These are phyloP conservation scores for Bombus confusus DNA, from an alignment of 1,140 invertebrate genomes.

Conservation along the genomic window DNA sequence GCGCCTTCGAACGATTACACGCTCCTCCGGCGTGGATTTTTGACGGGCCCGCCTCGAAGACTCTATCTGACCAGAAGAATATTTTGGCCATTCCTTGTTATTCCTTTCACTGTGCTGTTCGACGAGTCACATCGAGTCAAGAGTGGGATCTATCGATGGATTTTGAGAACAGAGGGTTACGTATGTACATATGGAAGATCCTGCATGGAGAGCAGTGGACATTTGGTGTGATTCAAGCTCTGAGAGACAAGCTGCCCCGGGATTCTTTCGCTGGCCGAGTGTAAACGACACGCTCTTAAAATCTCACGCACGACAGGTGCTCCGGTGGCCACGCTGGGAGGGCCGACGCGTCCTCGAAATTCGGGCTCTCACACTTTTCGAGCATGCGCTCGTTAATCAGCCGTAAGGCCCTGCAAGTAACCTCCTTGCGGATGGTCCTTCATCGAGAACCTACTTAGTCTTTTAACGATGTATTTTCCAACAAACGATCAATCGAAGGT, in stretches of 20 bases:
- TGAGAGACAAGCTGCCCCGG: background rate
- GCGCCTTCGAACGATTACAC: conserved; percentile 46
- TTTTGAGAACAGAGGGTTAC: background rate
- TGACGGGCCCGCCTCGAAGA: conserved; percentile 6
- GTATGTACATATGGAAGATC: background rate
- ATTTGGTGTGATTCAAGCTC: background rate
- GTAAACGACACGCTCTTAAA: conserved; percentile 36
- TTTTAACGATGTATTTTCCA: background rate
- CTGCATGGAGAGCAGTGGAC: too few relatives aligned
- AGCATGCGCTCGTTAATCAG: conserved; percentile 58
- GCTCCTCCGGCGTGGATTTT: conserved; percentile 10
- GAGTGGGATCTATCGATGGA: too few relatives aligned
- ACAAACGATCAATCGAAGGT: background rate
- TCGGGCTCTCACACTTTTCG: conserved; percentile 56
- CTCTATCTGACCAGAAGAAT: conserved; percentile 1
- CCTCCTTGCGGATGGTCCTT: conserved; percentile 29
- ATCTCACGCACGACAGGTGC: conserved; percentile 46
- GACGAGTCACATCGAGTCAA: too few relatives aligned
- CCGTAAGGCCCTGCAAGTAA: conserved; percentile 35
- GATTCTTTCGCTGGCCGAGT: conserved; percentile 7
- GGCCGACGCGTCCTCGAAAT: conserved; percentile 48
- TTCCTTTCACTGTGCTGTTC: too few relatives aligned
- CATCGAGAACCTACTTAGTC: conserved; percentile 21
- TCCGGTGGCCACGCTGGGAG: conserved; percentile 40
- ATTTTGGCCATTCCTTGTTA: too few relatives aligned